Evolutionary conservation across 2,113 vertebrate species (phyloP).

Genomic region (Brachypteracias leptosomus): DNA sequence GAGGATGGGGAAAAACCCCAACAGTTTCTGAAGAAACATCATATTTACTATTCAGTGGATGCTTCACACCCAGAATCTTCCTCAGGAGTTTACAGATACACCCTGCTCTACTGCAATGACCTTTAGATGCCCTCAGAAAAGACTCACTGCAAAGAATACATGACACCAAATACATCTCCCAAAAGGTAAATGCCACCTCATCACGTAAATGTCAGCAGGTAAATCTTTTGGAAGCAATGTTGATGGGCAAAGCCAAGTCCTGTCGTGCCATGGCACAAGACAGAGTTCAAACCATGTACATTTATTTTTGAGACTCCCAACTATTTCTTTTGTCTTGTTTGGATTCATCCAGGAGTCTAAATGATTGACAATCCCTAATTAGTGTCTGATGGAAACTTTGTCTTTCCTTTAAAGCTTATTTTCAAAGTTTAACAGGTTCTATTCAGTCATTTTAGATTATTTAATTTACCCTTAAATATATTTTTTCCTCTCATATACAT

Average conservation of each 20-base stretch:
- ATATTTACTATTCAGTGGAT: neutral
- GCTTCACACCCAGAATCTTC: neutral
- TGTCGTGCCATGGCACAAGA: neutral
- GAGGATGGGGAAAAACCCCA: rapidly evolving
- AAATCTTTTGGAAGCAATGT: neutral
- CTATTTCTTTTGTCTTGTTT: neutral
- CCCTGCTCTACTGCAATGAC: neutral
- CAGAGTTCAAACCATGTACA: neutral
- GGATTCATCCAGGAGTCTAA: neutral
- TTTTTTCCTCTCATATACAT: neutral
- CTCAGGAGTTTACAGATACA: neutral
- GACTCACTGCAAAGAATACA: neutral
- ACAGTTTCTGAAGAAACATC: neutral
- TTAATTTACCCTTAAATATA: too few species aligned
- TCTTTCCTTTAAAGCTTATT: too few species aligned
- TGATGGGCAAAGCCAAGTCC: neutral
- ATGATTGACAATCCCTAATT: conserved; percentile 8
- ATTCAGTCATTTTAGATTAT: too few species aligned
- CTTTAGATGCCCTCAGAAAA: neutral
- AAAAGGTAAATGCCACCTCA: conserved; percentile 26
- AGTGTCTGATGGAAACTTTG: neutral
- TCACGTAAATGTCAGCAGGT: neutral
- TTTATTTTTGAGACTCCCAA: neutral
- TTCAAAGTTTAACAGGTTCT: neutral
- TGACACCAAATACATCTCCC: neutral